Base-by-base conservation (phyloP, 1,140 invertebrate genomes). In the Meloidogyne hapla region DNA sequence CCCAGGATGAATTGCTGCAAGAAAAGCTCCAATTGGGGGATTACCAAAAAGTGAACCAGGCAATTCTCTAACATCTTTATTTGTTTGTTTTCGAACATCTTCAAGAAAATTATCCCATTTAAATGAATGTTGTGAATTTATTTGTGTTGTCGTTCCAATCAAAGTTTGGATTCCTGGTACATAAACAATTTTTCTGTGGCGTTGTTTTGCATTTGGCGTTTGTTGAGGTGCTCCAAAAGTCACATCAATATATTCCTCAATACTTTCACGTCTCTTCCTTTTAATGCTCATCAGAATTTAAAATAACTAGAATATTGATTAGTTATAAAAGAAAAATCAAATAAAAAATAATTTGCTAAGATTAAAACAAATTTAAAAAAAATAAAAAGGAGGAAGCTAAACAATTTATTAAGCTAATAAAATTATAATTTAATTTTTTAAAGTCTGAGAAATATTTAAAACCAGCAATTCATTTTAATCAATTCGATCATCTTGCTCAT, bases 21-120 rank as follows among this genome's bases (percentile, higher is more conserved):
- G 33, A 76, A 77, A 77, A 33, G 4, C 33, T 8, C 42, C 72
- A 9, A 77, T 42, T 15, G 76, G 48, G 18, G 76, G 71, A 61
- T 67, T 78, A 15, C 28, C 40, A 40, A 77, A 77, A 8, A 62
- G 9, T 4, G 21, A 28, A 23, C 64, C 76, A 5, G 73, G 74
- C 18, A 77, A 18, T 26, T 77, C 74, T 12, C 40, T n/a, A 10
- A 48, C 68, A 21, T 65, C 28, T 10, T 12, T 18, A 13, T 21
- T n/a, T n/a, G 26, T 63, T 63, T 61, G 45, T n/a, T 56, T 38
- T 4, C 56, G 71, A 2, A 73, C 2, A 64, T 63, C 23, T 15
- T 73, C 71, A n/a, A 73, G 28, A 18, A 73, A 40, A 38, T 9
- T 1, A 9, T 73, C 56, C 71, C 71, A 73, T 21, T 38, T 73